phyloP scores from a whole-genome alignment of 2,113 vertebrate species.

The Sisor rabdophorus region DNA sequence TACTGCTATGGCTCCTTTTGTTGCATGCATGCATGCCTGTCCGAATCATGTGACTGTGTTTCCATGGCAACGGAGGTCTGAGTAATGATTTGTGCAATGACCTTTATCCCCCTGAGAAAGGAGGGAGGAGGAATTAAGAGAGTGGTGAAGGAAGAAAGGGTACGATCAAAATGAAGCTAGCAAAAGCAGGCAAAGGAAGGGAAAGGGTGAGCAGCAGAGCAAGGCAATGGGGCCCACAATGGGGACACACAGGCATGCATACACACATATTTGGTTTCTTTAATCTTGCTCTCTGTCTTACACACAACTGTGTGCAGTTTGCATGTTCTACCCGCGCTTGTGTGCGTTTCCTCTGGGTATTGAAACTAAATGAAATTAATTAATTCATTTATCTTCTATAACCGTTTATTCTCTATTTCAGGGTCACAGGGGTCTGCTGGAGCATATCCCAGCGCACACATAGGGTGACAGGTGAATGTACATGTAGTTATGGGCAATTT shows the following conservation, averaged over 20 bases:
- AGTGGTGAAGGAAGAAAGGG: slow-evolving; percentile 57
- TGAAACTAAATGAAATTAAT: too few relatives aligned
- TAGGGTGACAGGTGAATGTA: too few relatives aligned
- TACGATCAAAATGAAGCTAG: slow-evolving; percentile 55
- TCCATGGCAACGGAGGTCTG: slow-evolving; percentile 91
- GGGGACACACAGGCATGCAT: not conserved
- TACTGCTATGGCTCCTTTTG: slow-evolving; percentile 75
- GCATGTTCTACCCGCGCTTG: too few relatives aligned
- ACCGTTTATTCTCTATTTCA: too few relatives aligned
- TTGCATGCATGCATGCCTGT: slow-evolving; percentile 83
- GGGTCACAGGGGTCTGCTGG: too few relatives aligned
- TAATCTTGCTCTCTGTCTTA: too few relatives aligned
- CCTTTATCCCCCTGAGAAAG: slow-evolving; percentile 88
- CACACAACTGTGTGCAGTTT: too few relatives aligned
- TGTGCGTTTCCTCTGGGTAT: too few relatives aligned
- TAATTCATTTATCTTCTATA: too few relatives aligned
- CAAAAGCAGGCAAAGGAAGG: slow-evolving; percentile 52
- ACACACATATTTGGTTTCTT: not conserved
- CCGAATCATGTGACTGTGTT: slow-evolving; percentile 82
- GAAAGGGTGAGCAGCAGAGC: slow-evolving; percentile 51
- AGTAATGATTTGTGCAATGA: slow-evolving; percentile 98
- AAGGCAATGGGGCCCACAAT: slow-evolving; percentile 60
- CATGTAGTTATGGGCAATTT: too few relatives aligned
- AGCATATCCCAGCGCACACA: too few relatives aligned
- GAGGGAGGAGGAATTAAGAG: slow-evolving; percentile 58